A percentile compares a stretch with the other conserved stretches of the same genome.
Evolutionary conservation across 2,797 vertebrate species (phyloP).

Genomic region (Echeneis naucrates): DNA sequence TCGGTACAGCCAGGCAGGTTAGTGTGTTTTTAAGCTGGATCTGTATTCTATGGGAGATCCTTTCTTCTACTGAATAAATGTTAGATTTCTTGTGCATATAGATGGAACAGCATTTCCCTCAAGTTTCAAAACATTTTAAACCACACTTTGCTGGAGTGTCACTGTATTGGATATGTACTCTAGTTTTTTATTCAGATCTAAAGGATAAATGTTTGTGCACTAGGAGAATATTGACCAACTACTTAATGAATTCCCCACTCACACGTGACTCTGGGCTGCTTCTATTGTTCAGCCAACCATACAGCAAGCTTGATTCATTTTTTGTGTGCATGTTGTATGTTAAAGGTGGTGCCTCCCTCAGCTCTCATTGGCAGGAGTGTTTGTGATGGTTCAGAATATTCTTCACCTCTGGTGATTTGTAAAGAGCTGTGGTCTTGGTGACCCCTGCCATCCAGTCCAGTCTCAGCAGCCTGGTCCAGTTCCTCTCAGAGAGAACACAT

Average conservation of each 20-base stretch:
- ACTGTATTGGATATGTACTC: too few species aligned
- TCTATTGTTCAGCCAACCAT: slow-evolving; percentile 60
- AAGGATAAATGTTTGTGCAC: neutral
- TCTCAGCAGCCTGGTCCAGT: slow-evolving; percentile 83
- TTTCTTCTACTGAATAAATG: neutral
- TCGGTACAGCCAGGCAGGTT: neutral
- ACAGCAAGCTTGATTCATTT: slow-evolving; percentile 44
- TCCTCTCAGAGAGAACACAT: too few species aligned
- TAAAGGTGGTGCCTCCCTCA: slow-evolving; percentile 40
- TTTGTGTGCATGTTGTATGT: slow-evolving; percentile 42
- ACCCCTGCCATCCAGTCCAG: slow-evolving; percentile 73
- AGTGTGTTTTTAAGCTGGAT: slow-evolving; percentile 4
- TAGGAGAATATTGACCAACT: slow-evolving; percentile 12
- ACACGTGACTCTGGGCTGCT: slow-evolving; percentile 17
- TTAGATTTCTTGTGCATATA: neutral
- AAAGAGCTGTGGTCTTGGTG: slow-evolving; percentile 68
- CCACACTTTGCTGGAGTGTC: neutral
- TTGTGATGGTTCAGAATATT: slow-evolving; percentile 61
- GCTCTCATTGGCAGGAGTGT: slow-evolving; percentile 69
- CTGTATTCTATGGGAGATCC: neutral
- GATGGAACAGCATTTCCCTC: neutral
- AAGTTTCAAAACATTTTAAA: neutral
- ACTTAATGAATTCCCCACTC: slow-evolving; percentile 6
- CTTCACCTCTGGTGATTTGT: slow-evolving; percentile 40
- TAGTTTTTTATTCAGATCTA: neutral